Evolutionary conservation across 35 echinoderm and acorn worm species (phyloP), one percentile per base, ranked within the genome.

Genomic region (Hemicentrotus pulcherrimus): DNA sequence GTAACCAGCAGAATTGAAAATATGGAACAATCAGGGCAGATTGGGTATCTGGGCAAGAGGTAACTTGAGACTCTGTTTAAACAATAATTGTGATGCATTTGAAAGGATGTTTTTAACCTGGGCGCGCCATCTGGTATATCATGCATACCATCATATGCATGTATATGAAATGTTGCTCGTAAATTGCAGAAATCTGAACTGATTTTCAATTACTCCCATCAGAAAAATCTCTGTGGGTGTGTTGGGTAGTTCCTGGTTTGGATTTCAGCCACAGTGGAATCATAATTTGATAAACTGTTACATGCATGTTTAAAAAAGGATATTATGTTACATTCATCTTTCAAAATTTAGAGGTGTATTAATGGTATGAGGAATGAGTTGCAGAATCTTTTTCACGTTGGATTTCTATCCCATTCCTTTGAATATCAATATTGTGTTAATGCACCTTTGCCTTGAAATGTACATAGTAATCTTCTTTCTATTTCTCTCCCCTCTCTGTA

Each of bases 11-110:
- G 88, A 33, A 90, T 33, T 90, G 88, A 47, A 90, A 90, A 90
- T 45, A 90, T 90, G 88, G 88, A 90, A 90, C 88, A 90, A 90
- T 90, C 88, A 90, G 32, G 32, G 88, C 32, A 90, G 88, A 47
- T 90, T 45, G 31, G 46, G 33, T 90, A 45, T 90, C 88, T 90
- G 14, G 32, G 32, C 46, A 30, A 9, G 46, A 33, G 46, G 88
- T 45, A 90, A 90, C 46, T 30, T 30, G 88, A 90, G 32, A 90
- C 88, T 47, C 88, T 90, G 46, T 90, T 90, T 90, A 90, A 90
- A 90, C 88, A 90, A 90, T 90, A 33, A 90, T 90, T 45, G 88
- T 47, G 88, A 90, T 90, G 88, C 88, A 90, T 90, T 90, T 90
- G 11, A 47, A 90, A 90, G 46, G 88, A 28, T 78, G 28, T 78